Base-by-base conservation (phyloP, 2,113 vertebrate species). In the Micromys minutus region DNA sequence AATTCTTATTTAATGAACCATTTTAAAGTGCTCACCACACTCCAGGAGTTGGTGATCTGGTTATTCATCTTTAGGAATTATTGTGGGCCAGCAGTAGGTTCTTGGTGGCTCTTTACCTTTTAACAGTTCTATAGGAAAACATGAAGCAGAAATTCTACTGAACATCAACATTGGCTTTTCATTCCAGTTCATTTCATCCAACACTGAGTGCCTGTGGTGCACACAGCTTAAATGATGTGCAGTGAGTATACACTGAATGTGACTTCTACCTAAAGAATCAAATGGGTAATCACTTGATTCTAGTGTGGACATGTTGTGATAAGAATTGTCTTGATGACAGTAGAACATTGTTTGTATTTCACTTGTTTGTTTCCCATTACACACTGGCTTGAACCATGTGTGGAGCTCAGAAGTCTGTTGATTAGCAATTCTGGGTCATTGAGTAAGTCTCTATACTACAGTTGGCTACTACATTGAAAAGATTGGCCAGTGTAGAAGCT, bases 101-200 rank as follows among this genome's bases (percentile, higher is more conserved):
- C 74, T 91, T 61, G 79, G 50, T 69, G 88, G 55, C 77, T 61
- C 29, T 77, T 81, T 26, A 77, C 74, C 79, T 39, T 97, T 92
- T 72, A 91, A 47, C 15, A 80, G 13, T 84, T 79, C 19, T 63
- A 0, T 69, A 69, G 9, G 71, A 87, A 96, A 89, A 80, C 5
- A 0, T 65, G 93, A 71, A 86, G 22, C 91, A 94, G n/a, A 75
- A 76, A 77, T 84, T 24, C n/a, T 72, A 10, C 26, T 80, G 39
- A 87, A 50, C 4, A 75, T 31, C 21, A 85, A 74, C 84, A 84
- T 72, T 76, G 89, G 34, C 72, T 93, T 87, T 96, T 93, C 36
- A 80, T 71, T 94, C 96, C 61, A 84, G 8, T 95, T 90, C 85
- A 89, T 89, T 90, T 90, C 59, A 83, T 87, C 74, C 79, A 24